Evolutionary conservation across 2,113 vertebrate species (phyloP).

Genomic region (Triplophysa siluroides): DNA sequence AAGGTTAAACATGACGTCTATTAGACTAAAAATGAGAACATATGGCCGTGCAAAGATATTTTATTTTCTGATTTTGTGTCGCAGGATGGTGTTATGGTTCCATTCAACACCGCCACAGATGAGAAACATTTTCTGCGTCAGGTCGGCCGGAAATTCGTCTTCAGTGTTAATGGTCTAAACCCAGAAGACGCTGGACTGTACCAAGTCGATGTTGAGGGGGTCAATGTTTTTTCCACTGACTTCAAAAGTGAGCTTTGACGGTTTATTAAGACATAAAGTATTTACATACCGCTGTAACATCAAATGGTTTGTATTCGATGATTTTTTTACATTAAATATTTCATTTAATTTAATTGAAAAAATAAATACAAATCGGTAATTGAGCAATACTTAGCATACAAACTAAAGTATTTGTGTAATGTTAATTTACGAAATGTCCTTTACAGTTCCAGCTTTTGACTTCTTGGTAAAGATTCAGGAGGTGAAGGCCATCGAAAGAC

Average conservation of each 20-base stretch:
- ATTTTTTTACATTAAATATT: too few species aligned
- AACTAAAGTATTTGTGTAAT: too few species aligned
- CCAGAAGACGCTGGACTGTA: slow-evolving; percentile 86
- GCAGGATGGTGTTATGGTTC: slow-evolving; percentile 82
- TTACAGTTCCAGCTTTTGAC: slow-evolving; percentile 74
- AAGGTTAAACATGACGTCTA: slow-evolving; percentile 76
- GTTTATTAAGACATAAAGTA: not conserved
- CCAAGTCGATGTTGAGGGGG: slow-evolving; percentile 81
- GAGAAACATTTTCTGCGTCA: slow-evolving; percentile 76
- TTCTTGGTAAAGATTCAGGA: slow-evolving; percentile 78
- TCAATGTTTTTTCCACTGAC: slow-evolving; percentile 85
- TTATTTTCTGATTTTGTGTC: not conserved
- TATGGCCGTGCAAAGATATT: not conserved
- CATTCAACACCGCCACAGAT: slow-evolving; percentile 65
- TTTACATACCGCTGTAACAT: not conserved
- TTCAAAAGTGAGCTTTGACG: slow-evolving; percentile 69
- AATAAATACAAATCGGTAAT: too few species aligned
- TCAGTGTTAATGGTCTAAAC: slow-evolving; percentile 77
- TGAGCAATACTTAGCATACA: too few species aligned
- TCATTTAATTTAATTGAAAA: too few species aligned
- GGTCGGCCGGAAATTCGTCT: slow-evolving; percentile 81
- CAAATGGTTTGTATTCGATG: not conserved
- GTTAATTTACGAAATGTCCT: not conserved
- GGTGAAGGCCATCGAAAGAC: slow-evolving; percentile 71
- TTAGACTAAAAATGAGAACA: not conserved